Conservation (phyloP, 2,888 invertebrate genomes). For the Ochropleura leucogaster region DNA sequence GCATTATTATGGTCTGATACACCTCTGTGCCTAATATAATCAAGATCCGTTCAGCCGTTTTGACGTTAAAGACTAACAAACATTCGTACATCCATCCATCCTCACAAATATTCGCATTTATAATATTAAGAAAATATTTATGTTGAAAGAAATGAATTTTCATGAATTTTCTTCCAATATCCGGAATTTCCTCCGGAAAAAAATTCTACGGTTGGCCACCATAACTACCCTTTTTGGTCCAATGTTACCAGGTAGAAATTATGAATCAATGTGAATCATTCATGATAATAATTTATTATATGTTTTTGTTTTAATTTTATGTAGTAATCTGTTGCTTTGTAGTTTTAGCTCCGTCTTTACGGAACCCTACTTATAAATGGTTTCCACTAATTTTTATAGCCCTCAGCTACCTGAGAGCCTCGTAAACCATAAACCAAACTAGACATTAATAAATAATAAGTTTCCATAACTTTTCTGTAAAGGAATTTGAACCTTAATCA, state of each 20-base stretch:
- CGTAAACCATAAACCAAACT: slow-evolving; percentile 54
- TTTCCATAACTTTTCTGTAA: background rate
- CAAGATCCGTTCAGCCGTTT: too few species aligned
- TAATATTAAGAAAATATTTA: too few species aligned
- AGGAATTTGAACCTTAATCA: slow-evolving; percentile 5
- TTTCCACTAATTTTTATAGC: slow-evolving; percentile 69
- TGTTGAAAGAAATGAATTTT: too few species aligned
- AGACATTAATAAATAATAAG: slow-evolving; percentile 55
- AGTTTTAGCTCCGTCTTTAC: slow-evolving; percentile 15
- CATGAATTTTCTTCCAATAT: too few species aligned
- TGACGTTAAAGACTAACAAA: too few species aligned
- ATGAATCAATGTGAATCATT: background rate
- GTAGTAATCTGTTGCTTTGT: slow-evolving; percentile 5
- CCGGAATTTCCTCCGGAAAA: too few species aligned
- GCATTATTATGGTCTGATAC: too few species aligned
- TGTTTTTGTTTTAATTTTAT: background rate
- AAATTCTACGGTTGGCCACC: too few species aligned
- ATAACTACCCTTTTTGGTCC: too few species aligned
- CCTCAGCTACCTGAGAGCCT: slow-evolving; percentile 65
- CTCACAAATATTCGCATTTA: too few species aligned
- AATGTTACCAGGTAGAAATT: background rate
- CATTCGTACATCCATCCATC: too few species aligned
- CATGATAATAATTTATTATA: background rate
- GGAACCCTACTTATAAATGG: slow-evolving; percentile 56
- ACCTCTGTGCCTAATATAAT: too few species aligned